Evolutionary conservation across 1,140 invertebrate species (phyloP), one percentile per base, ranked within the genome.

Genomic region (Lamellibrachia luymesi): DNA sequence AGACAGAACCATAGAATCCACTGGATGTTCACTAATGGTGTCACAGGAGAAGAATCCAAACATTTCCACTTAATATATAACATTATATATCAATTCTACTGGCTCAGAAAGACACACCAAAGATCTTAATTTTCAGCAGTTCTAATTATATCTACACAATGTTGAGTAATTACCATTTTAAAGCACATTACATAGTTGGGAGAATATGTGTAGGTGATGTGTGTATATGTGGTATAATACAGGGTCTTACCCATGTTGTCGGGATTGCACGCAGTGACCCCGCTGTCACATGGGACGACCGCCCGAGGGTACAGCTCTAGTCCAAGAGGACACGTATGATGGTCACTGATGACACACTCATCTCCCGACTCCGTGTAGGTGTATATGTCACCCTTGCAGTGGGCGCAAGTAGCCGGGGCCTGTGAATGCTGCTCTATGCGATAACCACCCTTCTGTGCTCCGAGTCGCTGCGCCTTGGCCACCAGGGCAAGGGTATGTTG

Each of bases 281-380:
- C 25, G 64, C 1, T 10, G 17, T 38, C 38, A 38, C 38, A 38
- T 38, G 64, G 64, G 64, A 22, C 2, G 6, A 80, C 64, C 64
- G 13, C 64, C 2, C 64, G 64, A 80, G 64, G 64, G 64, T 91
- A 50, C 13, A 91, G 49, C 90, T 91, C 49, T 50, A 91, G 50
- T 10, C 90, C 90, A 13, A 91, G 90, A 93, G 52, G 92, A 93
- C 94, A 94, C 38, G 64, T 92, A 90, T 95, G 94, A n/a, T 94
- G 93, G 56, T 97, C 91, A 98, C 97, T 97, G 97, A 98, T 89
- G 97, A 98, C 91, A 98, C 96, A 95, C 97, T 98, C 95, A 97
- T 97, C 92, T 97, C 97, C 94, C 97, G 95, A 96, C 97, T 98
- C 94, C 97, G 97, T 95, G 97, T 97, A 64, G 97, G 94, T 95